Percentiles rank a stretch among this genome's conserved stretches.
Conservation (phyloP, 1,140 invertebrate genomes). For the Phenacoccus solenopsis region DNA sequence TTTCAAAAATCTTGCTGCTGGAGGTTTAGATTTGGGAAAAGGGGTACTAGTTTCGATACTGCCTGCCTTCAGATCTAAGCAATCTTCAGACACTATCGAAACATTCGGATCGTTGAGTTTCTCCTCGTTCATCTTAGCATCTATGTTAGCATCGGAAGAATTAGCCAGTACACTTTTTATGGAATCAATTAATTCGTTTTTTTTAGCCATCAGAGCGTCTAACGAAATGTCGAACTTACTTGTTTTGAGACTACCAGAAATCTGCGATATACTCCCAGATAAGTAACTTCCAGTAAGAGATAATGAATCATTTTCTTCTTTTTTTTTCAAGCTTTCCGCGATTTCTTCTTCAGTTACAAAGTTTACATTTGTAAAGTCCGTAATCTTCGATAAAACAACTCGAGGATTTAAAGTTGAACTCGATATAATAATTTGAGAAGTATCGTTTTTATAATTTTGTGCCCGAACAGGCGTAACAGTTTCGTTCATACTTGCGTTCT, state of each 20-base stretch:
- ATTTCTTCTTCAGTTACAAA: constrained; percentile 4
- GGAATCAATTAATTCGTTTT: background rate
- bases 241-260: background rate
- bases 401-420: too few relatives aligned
- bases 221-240: background rate
- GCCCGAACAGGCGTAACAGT: too few relatives aligned
- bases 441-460: too few relatives aligned
- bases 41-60: background rate
- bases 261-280: background rate
- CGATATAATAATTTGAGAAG: too few relatives aligned
- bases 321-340: background rate
- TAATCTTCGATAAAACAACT: too few relatives aligned
- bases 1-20: background rate
- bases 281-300: background rate
- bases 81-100: background rate
- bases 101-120: background rate
- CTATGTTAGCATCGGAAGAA: background rate
- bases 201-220: background rate
- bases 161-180: background rate
- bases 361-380: too few relatives aligned
- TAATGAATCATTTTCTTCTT: background rate
- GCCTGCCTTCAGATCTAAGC: background rate
- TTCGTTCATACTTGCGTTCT: too few relatives aligned
- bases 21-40: background rate
- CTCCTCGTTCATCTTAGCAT: background rate